Conservation (phyloP, 2,797 vertebrate genomes). For the Microctenopoma steveboyesi region DNA sequence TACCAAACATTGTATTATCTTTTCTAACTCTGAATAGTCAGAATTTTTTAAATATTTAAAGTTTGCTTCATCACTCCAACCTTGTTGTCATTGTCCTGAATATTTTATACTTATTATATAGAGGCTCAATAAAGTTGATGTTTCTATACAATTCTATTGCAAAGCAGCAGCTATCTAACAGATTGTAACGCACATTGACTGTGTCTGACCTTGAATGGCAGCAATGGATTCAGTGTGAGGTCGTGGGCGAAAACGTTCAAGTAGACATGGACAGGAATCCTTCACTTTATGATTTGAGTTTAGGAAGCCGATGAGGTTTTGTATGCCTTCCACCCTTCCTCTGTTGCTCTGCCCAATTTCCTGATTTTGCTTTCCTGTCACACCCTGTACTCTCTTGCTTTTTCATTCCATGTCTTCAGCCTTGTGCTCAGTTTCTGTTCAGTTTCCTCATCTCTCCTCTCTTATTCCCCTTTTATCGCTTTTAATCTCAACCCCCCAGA, state of each 20-base stretch:
- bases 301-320: constrained; percentile 33
- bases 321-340: constrained; percentile 53
- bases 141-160: background rate
- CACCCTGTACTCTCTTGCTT: constrained; percentile 48
- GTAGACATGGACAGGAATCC: background rate
- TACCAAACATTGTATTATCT: constrained; percentile 60
- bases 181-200: background rate
- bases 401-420: constrained; percentile 36
- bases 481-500: constrained; percentile 70
- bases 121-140: too few relatives aligned
- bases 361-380: constrained; percentile 67
- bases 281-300: constrained; percentile 33
- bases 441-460: constrained; percentile 28
- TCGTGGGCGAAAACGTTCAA: constrained; percentile 2
- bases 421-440: constrained; percentile 23
- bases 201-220: constrained; percentile 12
- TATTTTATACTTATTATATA: background rate
- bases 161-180: constrained; percentile 1
- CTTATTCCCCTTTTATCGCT: constrained; percentile 48
- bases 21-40: constrained; percentile 22
- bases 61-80: constrained; percentile 1
- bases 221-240: constrained; percentile 1
- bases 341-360: constrained; percentile 57
- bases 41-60: constrained; percentile 24
- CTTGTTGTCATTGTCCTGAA: background rate